Percentiles rank a stretch among this genome's conserved stretches.
These are phyloP conservation scores for Grantiella picta DNA, from an alignment of 2,113 vertebrate species.

Conservation along the genomic window DNA sequence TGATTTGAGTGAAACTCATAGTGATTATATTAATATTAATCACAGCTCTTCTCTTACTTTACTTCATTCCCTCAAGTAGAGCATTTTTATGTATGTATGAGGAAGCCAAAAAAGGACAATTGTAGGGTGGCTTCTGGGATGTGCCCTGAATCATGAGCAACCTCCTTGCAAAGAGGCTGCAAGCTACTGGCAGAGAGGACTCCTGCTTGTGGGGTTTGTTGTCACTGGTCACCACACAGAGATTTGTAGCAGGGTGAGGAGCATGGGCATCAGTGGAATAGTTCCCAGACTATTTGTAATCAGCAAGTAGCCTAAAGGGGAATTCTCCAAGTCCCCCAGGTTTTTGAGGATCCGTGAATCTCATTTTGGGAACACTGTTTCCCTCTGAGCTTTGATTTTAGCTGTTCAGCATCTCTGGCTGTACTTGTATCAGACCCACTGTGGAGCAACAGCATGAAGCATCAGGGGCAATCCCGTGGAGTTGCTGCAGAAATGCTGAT, in stretches of 20 bases:
- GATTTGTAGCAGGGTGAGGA: background rate
- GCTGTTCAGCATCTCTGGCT: background rate
- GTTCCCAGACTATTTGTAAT: background rate
- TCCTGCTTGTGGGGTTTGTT: background rate
- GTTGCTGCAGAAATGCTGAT: background rate
- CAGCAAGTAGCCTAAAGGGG: background rate
- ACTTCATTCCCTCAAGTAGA: background rate
- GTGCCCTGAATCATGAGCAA: background rate
- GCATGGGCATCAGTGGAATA: background rate
- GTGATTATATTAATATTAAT: conserved; percentile 5
- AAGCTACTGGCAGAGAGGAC: background rate
- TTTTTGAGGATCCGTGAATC: background rate
- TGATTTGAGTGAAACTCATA: background rate
- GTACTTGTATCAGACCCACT: background rate
- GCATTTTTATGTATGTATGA: background rate
- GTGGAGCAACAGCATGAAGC: background rate
- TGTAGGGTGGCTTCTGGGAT: background rate
- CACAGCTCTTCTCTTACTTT: background rate
- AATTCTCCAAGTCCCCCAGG: background rate
- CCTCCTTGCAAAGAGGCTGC: background rate
- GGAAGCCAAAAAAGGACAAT: background rate
- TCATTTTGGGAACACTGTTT: background rate
- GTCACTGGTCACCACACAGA: background rate
- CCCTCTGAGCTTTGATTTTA: background rate
- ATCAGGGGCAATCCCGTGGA: background rate